Base-by-base conservation (phyloP, 2,797 vertebrate genomes). In the Tauraco hartlaubi region DNA sequence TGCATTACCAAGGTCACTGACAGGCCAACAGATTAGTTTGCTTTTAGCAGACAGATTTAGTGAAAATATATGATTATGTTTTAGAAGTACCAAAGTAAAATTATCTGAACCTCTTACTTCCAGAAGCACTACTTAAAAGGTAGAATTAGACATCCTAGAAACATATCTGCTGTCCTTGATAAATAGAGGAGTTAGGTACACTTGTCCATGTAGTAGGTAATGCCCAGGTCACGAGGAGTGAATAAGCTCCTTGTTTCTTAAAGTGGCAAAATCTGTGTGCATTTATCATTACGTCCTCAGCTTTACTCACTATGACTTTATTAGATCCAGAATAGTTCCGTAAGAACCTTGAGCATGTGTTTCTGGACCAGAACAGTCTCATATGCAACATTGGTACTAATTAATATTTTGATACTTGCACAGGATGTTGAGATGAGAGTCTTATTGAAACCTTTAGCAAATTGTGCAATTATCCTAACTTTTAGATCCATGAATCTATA, bases 161-260 rank as follows among this genome's bases (percentile, higher is more conserved):
- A 20, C 9, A 9, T 0, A 0, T 31, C 31, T 77, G 31, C 23
- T 77, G 31, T 43, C 52, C 14, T 43, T 11, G 4, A 7, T 49
- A 22, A 67, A 25, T 1, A 54, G 22, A 71, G 9, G 26, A 49
- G 22, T n/a, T 72, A 7, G 39, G 19, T 48, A 9, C 9, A 3
- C 39, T 52, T 80, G 16, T 48, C 19, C 19, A 6, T 25, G 5
- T 25, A 72, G 11, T n/a, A 48, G 26, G 19, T 29, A 44, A 29
- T 18, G 21, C 18, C 9, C 26, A n/a, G 26, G 39, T 44, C 62
- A n/a, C 1, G 12, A 66, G 31, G 29, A 48, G 20, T 9, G 15
- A 77, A 37, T 35, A 48, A 64, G 11, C 8, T 76, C 11, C 44
- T 52, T 29, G 8, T 48, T 81, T 39, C 56, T 71, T 52, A 6